A percentile compares a stretch with the other conserved stretches of the same genome.
Conservation (phyloP, 2,113 vertebrate species). For the Natator depressus region DNA sequence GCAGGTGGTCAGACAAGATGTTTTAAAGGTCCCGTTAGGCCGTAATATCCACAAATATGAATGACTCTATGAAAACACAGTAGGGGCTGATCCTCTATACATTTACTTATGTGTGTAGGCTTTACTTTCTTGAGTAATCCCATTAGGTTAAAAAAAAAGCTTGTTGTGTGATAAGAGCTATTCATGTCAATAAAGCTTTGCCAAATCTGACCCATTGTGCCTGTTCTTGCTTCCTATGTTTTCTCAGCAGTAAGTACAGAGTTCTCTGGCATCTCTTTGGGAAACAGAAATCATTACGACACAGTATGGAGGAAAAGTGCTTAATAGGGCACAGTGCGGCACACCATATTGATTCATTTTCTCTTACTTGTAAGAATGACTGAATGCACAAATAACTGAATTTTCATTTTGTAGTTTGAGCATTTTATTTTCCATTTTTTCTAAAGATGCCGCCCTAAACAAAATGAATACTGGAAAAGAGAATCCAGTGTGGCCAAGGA, state of each 20-base stretch:
- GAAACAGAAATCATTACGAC: slow-evolving; percentile 72
- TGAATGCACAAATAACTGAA: slow-evolving; percentile 77
- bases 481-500: neutral
- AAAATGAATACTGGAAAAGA: slow-evolving; percentile 59
- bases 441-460: slow-evolving; percentile 51
- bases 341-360: slow-evolving; percentile 75
- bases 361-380: slow-evolving; percentile 77
- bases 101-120: neutral
- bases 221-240: neutral
- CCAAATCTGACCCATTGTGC: neutral
- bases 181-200: neutral
- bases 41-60: neutral
- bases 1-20: neutral
- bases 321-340: slow-evolving; percentile 70
- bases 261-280: slow-evolving; percentile 42
- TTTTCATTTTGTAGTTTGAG: slow-evolving; percentile 74
- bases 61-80: neutral
- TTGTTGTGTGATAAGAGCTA: neutral
- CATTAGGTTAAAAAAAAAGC: neutral
- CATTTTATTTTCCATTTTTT: slow-evolving; percentile 76
- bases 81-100: neutral
- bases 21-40: neutral
- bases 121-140: neutral
- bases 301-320: slow-evolving; percentile 68
- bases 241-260: neutral